Percentiles rank a stretch among this genome's conserved stretches.
Conservation (phyloP, 2,888 invertebrate genomes). For the Cylloceria caligata region DNA sequence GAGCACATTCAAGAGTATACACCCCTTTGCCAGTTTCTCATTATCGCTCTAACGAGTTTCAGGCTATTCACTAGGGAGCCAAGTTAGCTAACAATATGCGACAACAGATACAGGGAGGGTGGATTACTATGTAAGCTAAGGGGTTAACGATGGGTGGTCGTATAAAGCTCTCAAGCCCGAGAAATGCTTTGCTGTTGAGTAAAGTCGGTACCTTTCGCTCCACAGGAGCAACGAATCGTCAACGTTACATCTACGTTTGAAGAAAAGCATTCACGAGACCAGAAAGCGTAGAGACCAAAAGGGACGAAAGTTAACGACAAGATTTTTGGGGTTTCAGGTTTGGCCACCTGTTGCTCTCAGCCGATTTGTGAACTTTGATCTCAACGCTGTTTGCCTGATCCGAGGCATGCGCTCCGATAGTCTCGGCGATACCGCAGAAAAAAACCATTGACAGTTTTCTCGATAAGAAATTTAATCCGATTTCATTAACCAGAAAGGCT, state of each 20-base stretch:
- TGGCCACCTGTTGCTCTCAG: slow-evolving; percentile 74
- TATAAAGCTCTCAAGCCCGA: background rate
- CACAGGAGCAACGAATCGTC: background rate
- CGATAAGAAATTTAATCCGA: slow-evolving; percentile 4
- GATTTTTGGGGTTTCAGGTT: slow-evolving; percentile 69
- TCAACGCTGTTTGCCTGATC: slow-evolving; percentile 34
- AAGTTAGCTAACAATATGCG: slow-evolving; percentile 47
- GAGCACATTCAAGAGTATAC: slow-evolving; percentile 14
- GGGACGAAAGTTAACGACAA: slow-evolving; percentile 49
- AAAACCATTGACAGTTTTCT: slow-evolving; percentile 16
- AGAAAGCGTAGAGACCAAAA: slow-evolving; percentile 36
- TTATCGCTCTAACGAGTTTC: slow-evolving; percentile 66
- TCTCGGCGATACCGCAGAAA: background rate
- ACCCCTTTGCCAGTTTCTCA: slow-evolving; percentile 53
- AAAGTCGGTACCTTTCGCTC: background rate
- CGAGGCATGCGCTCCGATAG: background rate
- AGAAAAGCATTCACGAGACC: background rate
- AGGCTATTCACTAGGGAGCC: slow-evolving; percentile 40
- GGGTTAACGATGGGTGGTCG: slow-evolving; percentile 13
- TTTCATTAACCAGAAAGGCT: slow-evolving; percentile 15
- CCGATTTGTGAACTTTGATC: slow-evolving; percentile 67
- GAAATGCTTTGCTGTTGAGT: background rate
- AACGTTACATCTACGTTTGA: slow-evolving; percentile 2
- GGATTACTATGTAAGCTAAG: background rate
- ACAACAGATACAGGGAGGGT: slow-evolving; percentile 9